Evolutionary conservation across 2,888 invertebrate species (phyloP).

Genomic region (Rhagium mordax): DNA sequence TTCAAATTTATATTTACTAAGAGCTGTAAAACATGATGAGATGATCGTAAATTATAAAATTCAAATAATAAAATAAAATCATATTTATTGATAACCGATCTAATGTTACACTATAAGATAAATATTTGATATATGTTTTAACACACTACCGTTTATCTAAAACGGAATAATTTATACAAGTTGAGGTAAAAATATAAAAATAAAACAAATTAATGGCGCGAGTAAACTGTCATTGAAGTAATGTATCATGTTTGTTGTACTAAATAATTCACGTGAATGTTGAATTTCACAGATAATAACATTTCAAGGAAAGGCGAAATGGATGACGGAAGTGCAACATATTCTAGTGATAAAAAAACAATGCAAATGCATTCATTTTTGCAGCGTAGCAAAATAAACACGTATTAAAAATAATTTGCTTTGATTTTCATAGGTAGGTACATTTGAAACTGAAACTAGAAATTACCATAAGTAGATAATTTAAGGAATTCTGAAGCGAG

Average conservation of each 20-base stretch:
- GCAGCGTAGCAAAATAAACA: not conserved
- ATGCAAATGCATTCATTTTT: not conserved
- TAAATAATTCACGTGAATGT: constrained; percentile 13
- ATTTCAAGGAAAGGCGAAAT: constrained; percentile 6
- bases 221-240: constrained; percentile 13
- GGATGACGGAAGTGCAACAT: not conserved
- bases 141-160: constrained; percentile 32
- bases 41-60: constrained; percentile 31
- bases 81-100: constrained; percentile 31
- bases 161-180: constrained; percentile 16
- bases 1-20: constrained; percentile 28
- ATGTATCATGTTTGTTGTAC: constrained; percentile 13
- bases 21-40: constrained; percentile 22
- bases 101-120: constrained; percentile 30
- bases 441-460: no score
- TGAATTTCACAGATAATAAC: constrained; percentile 12
- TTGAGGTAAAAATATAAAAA: constrained; percentile 21
- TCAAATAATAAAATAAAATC: constrained; percentile 36
- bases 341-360: no score
- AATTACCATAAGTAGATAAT: no score
- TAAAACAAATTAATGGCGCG: constrained; percentile 14
- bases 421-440: not conserved
- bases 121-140: constrained; percentile 38
- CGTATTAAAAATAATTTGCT: not conserved
- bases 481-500: no score